Conservation (phyloP, 2,797 vertebrate species). For the Phoebastria nigripes region DNA sequence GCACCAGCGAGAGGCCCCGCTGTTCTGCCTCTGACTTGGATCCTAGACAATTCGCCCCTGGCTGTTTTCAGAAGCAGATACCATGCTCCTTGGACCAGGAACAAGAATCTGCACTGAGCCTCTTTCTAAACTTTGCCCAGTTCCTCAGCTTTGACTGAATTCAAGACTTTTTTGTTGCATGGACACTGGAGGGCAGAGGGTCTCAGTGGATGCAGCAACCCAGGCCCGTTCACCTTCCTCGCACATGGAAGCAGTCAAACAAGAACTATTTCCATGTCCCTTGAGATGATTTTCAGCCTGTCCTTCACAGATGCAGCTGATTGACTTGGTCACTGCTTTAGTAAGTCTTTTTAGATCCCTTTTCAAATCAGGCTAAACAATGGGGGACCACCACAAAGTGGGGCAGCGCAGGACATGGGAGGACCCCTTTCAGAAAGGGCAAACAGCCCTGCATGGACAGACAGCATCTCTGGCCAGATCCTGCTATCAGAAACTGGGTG, state of each 20-base stretch:
- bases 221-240: neutral
- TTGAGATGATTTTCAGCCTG: neutral
- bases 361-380: neutral
- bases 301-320: neutral
- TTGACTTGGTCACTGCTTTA: neutral
- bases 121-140: neutral
- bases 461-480: neutral
- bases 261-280: neutral
- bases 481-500: neutral
- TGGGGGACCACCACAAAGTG: neutral
- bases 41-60: neutral
- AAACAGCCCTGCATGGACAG: neutral
- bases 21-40: slow-evolving; percentile 3
- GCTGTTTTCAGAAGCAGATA: slow-evolving; percentile 29
- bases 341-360: neutral
- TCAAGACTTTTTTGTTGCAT: neutral
- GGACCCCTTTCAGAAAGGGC: neutral
- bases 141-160: neutral
- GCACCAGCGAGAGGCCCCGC: neutral
- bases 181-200: neutral
- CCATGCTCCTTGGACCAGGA: neutral
- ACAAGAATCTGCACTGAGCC: neutral
- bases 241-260: neutral
- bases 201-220: neutral
- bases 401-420: neutral